phyloP scores from a whole-genome alignment of 2,797 vertebrate genomes.

The Alfaro cultratus region DNA sequence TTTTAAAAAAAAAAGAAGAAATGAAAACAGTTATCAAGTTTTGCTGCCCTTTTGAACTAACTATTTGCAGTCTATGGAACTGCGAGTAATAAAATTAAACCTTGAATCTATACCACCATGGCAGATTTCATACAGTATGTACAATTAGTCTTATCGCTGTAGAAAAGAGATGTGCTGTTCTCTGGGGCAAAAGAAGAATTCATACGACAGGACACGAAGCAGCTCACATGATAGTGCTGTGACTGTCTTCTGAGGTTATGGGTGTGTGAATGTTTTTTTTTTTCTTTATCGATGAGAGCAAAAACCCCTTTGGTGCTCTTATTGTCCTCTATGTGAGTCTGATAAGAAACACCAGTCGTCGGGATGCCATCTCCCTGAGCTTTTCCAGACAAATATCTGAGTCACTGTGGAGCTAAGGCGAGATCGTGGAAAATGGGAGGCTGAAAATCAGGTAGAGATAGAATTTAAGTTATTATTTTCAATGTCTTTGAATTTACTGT shows the following conservation, averaged over 20 bases:
- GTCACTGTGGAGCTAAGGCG: slow-evolving; percentile 32
- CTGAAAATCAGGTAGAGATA: slow-evolving; percentile 39
- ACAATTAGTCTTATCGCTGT: slow-evolving; percentile 23
- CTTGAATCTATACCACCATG: slow-evolving; percentile 14
- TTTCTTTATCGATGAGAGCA: slow-evolving; percentile 17
- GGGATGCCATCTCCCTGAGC: slow-evolving; percentile 29
- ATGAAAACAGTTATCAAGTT: background rate
- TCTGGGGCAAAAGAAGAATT: slow-evolving; percentile 38
- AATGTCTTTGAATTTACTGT: background rate
- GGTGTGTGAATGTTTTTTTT: slow-evolving; percentile 47
- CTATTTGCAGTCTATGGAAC: background rate
- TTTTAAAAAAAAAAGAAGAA: background rate
- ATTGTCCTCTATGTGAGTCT: slow-evolving; percentile 51
- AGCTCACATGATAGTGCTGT: slow-evolving; percentile 80
- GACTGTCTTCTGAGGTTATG: slow-evolving; percentile 73
- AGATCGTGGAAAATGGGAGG: slow-evolving; percentile 37
- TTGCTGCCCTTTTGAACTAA: background rate
- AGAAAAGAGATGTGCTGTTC: slow-evolving; percentile 39
- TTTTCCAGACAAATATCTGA: slow-evolving; percentile 17
- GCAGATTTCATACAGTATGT: slow-evolving; percentile 7
- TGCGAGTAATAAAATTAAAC: background rate
- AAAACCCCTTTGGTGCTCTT: slow-evolving; percentile 46
- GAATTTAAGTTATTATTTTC: slow-evolving; percentile 15
- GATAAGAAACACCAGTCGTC: slow-evolving; percentile 38
- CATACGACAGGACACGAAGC: slow-evolving; percentile 33